Base-by-base conservation (phyloP, 1,140 invertebrate species). In the Grapholita molesta region DNA sequence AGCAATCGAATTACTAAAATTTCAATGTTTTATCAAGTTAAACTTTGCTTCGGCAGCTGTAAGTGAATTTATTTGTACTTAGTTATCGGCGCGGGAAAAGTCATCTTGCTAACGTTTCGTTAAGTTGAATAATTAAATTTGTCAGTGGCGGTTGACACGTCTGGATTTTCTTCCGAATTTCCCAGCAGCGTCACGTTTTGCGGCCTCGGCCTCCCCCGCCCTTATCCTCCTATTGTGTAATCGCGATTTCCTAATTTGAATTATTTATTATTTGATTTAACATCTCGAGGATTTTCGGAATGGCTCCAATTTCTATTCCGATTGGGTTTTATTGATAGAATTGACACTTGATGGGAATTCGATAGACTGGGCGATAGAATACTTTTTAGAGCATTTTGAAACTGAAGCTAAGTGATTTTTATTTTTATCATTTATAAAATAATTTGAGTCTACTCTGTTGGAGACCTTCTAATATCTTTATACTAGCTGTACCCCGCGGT, bases 121-220 rank as follows among this genome's bases (percentile, higher is more conserved):
- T 89, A 89, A 90, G 83, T 91, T 88, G 88, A 90, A 89, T 91
- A 91, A 91, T 91, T 88, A 85, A 88, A 89, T 91, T 90, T 91
- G 88, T 89, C 89, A 91, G 72, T 78, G 78, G 79, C 81, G 87
- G 82, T 89, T 90, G 89, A 87, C 88, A 80, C 82, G 82, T 70
- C 74, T 71, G 85, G 85, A 83, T 88, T 90, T 89, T 89, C 84
- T 90, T 88, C 79, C 69, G 75, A 78, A 86, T 86, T 89, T 82
- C 78, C 77, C 74, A 78, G 77, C 78, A 71, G 67, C 80, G 83
- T 88, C 86, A 89, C 89, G 87, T 87, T n/a, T 77, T 82, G 71
- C 66, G 70, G 68, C 80, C 68, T 71, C 75, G 71, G 67, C 61
- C 52, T 42, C 64, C 28, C 70, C 25, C 72, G 68, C 66, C 70